Conservation (phyloP, 2,113 vertebrate genomes). For the Boulengeromyrus knoepffleri region DNA sequence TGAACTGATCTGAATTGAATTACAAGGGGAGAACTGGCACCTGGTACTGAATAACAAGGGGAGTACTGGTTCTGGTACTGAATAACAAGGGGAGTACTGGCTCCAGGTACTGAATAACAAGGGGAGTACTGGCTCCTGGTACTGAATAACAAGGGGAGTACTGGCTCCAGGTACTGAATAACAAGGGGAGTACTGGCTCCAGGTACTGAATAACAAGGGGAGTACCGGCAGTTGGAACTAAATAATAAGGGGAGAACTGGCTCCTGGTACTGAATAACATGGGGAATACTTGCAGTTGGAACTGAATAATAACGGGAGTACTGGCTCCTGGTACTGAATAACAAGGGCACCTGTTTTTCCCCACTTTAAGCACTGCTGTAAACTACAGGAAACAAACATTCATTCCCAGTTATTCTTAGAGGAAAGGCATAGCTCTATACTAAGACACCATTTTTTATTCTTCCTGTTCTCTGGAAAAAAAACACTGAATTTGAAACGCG, state of each 20-base stretch:
- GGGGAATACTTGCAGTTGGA: not conserved
- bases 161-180: too few species aligned
- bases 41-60: too few species aligned
- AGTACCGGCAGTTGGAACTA: too few species aligned
- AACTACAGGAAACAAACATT: not conserved
- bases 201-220: not conserved
- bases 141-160: not conserved
- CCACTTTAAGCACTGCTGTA: not conserved
- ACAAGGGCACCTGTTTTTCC: not conserved
- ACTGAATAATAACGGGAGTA: not conserved
- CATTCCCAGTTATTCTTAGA: not conserved
- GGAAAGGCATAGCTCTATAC: not conserved
- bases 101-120: not conserved
- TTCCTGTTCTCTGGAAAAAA: not conserved
- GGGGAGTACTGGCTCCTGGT: not conserved
- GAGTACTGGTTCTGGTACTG: not conserved
- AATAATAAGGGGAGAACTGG: not conserved
- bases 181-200: not conserved
- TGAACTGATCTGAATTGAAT: too few species aligned
- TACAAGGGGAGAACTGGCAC: too few species aligned
- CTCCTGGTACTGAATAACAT: not conserved
- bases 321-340: not conserved
- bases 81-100: not conserved
- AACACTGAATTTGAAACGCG: conserved; percentile 34
- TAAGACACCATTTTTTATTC: not conserved